Base-by-base conservation (phyloP, 2,888 invertebrate species). In the Pyrocoelia pectoralis region DNA sequence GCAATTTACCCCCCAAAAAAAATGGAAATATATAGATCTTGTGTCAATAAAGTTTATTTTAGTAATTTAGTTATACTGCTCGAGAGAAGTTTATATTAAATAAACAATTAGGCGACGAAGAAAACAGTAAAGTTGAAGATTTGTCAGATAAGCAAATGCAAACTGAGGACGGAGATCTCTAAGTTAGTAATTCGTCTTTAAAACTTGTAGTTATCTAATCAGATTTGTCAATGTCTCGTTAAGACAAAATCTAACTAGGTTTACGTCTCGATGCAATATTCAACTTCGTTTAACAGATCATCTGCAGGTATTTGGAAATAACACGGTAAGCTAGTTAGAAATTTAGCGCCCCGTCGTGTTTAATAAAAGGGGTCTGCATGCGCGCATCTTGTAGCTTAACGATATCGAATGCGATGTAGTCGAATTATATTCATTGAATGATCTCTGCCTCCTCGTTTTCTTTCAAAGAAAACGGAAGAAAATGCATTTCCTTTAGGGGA, bases 111-210 rank as follows among this genome's bases (percentile, higher is more conserved):
- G 6, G 24, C 6, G 24, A 33, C 2, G 33, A 33, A n/a, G 33
- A 3, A 33, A 33, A 33, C n/a, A 33, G 33, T 33, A 33, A 33
- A 33, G n/a, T 33, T n/a, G 8, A 33, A n/a, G 33, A 33, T 33
- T 33, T n/a, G 2, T 8, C 2, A 33, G 33, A n/a, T 33, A 33
- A 33, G 33, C n/a, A 33, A 33, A 33, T 33, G 33, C 33, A 33
- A 33, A 33, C 33, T 33, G 33, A 33, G 33, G 6, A 24, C 6
- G 24, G 4, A 24, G 24, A 24, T 24, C n/a, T 33, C 33, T n/a
- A 33, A 33, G 33, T 33, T 33, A n/a, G 33, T 33, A 33, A 33
- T 33, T 33, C 33, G 33, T n/a, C 33, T 33, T 33, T 33, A 33
- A n/a, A n/a, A 33, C 33, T 33, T 33, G 33, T 33, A 33, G 33